Percentiles rank a stretch among this genome's conserved stretches.
These are phyloP conservation scores for Paragorgia papillata DNA, from an alignment of 92 coral and sea anemone species.

Conservation along the genomic window DNA sequence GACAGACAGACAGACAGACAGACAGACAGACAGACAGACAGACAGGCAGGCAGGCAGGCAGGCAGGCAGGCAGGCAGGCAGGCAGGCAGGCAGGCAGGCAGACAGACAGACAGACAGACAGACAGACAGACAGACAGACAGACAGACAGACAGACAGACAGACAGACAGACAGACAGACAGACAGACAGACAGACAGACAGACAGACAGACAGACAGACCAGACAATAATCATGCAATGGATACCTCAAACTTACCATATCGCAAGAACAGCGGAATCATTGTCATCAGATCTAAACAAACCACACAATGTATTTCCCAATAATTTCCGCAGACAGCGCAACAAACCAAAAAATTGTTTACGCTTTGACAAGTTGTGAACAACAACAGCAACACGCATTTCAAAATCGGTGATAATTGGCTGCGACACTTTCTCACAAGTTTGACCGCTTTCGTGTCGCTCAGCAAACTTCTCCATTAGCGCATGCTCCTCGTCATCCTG, in stretches of 20 bases:
- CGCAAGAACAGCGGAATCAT: conserved; percentile 48
- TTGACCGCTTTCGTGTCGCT: conserved; percentile 1
- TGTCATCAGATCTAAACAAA: conserved; percentile 18
- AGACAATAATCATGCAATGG: too few relatives aligned
- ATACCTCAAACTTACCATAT: conserved; percentile 45
- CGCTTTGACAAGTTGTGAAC: conserved; percentile 30
- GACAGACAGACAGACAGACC: too few relatives aligned
- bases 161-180: too few relatives aligned
- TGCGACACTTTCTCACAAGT: conserved; percentile 36
- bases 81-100: too few relatives aligned
- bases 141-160: too few relatives aligned
- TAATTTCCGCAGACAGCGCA: conserved; percentile 38
- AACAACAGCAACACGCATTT: conserved; percentile 59
- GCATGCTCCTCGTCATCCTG: conserved; percentile 2
- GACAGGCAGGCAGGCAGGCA: too few relatives aligned
- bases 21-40: too few relatives aligned
- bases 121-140: too few relatives aligned
- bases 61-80: too few relatives aligned
- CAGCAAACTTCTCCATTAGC: conserved; percentile 16
- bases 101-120: too few relatives aligned
- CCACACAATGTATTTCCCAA: conserved; percentile 41
- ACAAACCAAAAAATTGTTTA: conserved; percentile 44
- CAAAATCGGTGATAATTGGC: conserved; percentile 68
- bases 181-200: too few relatives aligned
- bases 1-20: too few relatives aligned